These are phyloP conservation scores for Diarsia mendica DNA, from an alignment of 2,888 invertebrate species.

Conservation along the genomic window DNA sequence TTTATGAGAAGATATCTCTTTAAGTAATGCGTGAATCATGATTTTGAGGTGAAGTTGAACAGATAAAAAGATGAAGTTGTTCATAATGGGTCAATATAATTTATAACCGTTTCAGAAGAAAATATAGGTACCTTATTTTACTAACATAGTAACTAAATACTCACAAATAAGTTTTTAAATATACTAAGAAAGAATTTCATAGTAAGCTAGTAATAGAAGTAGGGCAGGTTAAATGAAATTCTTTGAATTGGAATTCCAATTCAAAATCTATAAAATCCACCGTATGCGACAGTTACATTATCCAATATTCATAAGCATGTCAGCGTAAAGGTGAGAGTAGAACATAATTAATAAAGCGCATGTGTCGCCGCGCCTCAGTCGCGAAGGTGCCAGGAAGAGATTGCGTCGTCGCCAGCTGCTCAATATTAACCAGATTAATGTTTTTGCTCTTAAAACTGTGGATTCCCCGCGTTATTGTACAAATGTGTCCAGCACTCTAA, in stretches of 20 bases:
- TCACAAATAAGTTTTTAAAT: neutral
- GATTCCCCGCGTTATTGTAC: constrained; percentile 45
- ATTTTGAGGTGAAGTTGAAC: neutral
- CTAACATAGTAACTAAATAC: neutral
- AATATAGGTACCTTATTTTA: neutral
- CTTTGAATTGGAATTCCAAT: constrained; percentile 3
- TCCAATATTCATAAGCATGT: constrained; percentile 59
- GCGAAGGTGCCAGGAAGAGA: constrained; percentile 62
- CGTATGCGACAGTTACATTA: constrained; percentile 30
- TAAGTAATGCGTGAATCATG: neutral
- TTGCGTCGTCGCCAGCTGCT: constrained; percentile 66
- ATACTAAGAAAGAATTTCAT: neutral
- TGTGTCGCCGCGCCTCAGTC: constrained; percentile 61
- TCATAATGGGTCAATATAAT: neutral
- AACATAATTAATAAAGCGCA: constrained; percentile 65
- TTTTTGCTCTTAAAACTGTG: constrained; percentile 60
- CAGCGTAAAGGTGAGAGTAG: constrained; percentile 55
- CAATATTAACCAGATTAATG: constrained; percentile 67
- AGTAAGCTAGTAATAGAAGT: neutral
- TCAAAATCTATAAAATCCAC: too few species aligned
- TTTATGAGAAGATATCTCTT: neutral
- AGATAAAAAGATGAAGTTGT: neutral
- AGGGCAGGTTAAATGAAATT: neutral
- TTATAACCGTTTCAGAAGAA: neutral
- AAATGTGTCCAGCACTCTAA: constrained; percentile 39